phyloP scores from a whole-genome alignment of 2,888 invertebrate species.

The Drosophila lacicola region DNA sequence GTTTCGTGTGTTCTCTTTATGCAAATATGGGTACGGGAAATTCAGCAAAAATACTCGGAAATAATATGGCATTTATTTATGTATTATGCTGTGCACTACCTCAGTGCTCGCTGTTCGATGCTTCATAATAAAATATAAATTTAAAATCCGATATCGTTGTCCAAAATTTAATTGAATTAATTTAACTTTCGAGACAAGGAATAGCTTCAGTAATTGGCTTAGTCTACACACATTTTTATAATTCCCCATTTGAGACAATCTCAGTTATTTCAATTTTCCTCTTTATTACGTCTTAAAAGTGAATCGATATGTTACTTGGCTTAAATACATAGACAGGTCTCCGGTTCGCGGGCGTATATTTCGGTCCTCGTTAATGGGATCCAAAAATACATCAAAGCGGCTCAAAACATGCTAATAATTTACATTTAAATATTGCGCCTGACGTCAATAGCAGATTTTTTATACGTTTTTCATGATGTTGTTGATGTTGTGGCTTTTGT shows the following conservation, averaged over 20 bases:
- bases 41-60: slow-evolving; percentile 4
- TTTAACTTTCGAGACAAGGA: neutral
- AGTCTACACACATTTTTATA: neutral
- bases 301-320: slow-evolving; percentile 15
- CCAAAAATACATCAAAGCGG: slow-evolving; percentile 69
- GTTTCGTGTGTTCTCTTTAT: slow-evolving; percentile 14
- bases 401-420: slow-evolving; percentile 47
- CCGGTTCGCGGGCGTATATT: slow-evolving; percentile 48
- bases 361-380: slow-evolving; percentile 53
- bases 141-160: neutral
- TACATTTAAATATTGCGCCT: slow-evolving; percentile 52
- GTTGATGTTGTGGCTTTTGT: slow-evolving; percentile 21
- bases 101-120: too few species aligned
- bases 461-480: slow-evolving; percentile 4
- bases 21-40: slow-evolving; percentile 16
- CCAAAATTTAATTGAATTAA: neutral
- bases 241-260: neutral
- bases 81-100: neutral
- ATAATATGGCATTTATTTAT: slow-evolving; percentile 32
- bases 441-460: slow-evolving; percentile 56
- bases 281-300: neutral
- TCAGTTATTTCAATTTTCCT: neutral
- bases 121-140: neutral
- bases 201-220: neutral
- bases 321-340: slow-evolving; percentile 25